Evolutionary conservation across 2,888 invertebrate species (phyloP).

Genomic region (Orchesellides sinensis): DNA sequence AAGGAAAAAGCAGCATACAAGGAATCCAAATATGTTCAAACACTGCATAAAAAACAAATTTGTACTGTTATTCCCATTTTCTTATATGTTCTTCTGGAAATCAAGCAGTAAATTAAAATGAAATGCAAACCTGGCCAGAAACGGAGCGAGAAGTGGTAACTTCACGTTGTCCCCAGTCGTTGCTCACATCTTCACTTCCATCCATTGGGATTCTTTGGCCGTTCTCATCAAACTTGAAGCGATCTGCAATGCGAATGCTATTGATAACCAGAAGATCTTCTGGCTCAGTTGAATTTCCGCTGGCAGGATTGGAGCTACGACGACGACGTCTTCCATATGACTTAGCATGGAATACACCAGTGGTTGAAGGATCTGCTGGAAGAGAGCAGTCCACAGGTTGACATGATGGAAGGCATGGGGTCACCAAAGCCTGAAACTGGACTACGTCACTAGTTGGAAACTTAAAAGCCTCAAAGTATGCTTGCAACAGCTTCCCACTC

Average conservation of each 20-base stretch:
- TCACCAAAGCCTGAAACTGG: slow-evolving; percentile 77
- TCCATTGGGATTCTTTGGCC: slow-evolving; percentile 54
- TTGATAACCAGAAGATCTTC: slow-evolving; percentile 75
- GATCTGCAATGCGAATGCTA: slow-evolving; percentile 75
- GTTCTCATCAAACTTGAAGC: slow-evolving; percentile 74
- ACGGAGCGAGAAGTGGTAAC: slow-evolving; percentile 62
- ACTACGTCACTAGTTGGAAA: slow-evolving; percentile 77
- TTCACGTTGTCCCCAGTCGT: slow-evolving; percentile 49
- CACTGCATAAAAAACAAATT: slow-evolving; percentile 78
- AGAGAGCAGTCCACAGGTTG: slow-evolving; percentile 76
- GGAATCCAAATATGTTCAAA: slow-evolving; percentile 87
- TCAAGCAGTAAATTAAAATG: not conserved
- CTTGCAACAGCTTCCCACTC: slow-evolving; percentile 75
- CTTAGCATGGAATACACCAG: slow-evolving; percentile 76
- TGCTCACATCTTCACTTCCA: slow-evolving; percentile 42
- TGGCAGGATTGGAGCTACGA: slow-evolving; percentile 53
- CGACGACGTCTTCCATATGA: slow-evolving; percentile 73
- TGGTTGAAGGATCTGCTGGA: slow-evolving; percentile 76
- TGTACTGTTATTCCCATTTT: not conserved
- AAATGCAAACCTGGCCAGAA: slow-evolving; percentile 56
- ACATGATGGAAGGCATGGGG: slow-evolving; percentile 77
- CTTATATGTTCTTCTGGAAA: too few relatives aligned
- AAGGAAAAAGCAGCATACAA: slow-evolving; percentile 90
- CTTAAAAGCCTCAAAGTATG: slow-evolving; percentile 78
- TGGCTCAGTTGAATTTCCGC: slow-evolving; percentile 29